Evolutionary conservation across 2,888 invertebrate genomes (phyloP), one percentile per base, ranked within the genome.

Genomic region (Petrolisthes manimaculis): DNA sequence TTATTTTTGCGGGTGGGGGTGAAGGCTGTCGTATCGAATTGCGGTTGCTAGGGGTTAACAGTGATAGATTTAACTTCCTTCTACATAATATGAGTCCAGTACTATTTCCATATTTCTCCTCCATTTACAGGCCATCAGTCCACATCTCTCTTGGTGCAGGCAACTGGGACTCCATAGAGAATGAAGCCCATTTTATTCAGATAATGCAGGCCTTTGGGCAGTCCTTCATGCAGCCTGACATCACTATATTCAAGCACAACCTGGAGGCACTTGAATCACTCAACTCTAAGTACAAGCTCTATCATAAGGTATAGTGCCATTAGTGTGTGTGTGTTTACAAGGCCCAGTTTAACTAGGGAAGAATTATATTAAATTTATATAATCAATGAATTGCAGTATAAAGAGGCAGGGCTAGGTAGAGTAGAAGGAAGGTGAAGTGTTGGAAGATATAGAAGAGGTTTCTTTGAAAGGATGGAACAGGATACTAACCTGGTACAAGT

Each of bases 151-250:
- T 91, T 9, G 90, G 91, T 24, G 86, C 89, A n/a, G 84, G 91
- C 56, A 86, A 91, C 79, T 91, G 92, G 80, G 92, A 92, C 80
- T 91, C 93, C 91, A 92, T 94, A 92, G 93, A 95, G 93, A 93
- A 94, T 92, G 93, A 94, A 91, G 93, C 95, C 93, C 95, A 96
- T 92, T 94, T 96, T 90, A 94, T 95, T 89, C 94, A 95, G 83
- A 96, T 97, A 88, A 94, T 97, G 92, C 95, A 96, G 92, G 95
- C 96, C 53, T 95, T 97, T 92, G 97, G 97, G 0, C 96, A 96
- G 92, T 96, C 96, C 71, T 94, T 97, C 91, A 94, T 97, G 83
- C 96, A 96, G 92, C 95, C 96, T 0, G 97, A 97, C 93, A 96
- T 97, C 82, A 95, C 96, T 92, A 94, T 97, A 91, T 96, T 97